Base-by-base conservation (phyloP, 2,113 vertebrate species). In the Cryptotis parvus region DNA sequence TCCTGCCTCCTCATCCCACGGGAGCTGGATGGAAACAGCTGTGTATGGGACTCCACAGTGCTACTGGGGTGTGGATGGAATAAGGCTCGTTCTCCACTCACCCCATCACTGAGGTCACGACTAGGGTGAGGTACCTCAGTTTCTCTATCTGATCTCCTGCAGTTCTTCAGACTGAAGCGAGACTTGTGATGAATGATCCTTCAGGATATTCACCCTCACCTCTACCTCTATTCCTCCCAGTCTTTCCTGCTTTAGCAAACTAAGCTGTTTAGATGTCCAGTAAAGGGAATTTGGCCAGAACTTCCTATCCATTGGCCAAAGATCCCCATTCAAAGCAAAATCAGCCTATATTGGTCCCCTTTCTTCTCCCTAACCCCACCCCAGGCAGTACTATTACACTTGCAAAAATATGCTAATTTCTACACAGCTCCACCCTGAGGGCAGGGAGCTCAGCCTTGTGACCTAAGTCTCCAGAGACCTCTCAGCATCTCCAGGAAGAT, bases 401-500 rank as follows among this genome's bases (percentile, higher is more conserved):
- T 87, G 52, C 6, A 33, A 84, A 96, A 95, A 90, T 0, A 4
- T 6, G 9, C 33, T 11, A 22, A 84, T 45, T 89, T 87, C 22
- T 18, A 79, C 15, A 24, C 27, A 58, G 79, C 12, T 41, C 69
- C 24, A 18, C 68, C 74, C 86, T 58, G 29, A 33, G 61, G 90
- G 6, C 29, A 69, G 78, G 90, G 95, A 93, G 37, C 3, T 74
- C 1, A 26, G 39, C 29, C 33, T 1, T 0, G 0, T 73, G 73
- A 37, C 29, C 52, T 41, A 29, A 80, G 33, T 65, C 49, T 52
- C 24, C 29, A 16, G 49, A 45, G 49, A 92, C 7, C 1, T 78
- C 78, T 93, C 93, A 52, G 66, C 82, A 18, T 24, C 90, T 27
- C 52, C 87, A 61, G 75, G 76, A 78, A 87, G 73, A 96, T 58